Percentiles rank a stretch among this genome's conserved stretches.
These are phyloP conservation scores for Xanthorhoe spadicearia DNA, from an alignment of 2,888 invertebrate species.

Conservation along the genomic window DNA sequence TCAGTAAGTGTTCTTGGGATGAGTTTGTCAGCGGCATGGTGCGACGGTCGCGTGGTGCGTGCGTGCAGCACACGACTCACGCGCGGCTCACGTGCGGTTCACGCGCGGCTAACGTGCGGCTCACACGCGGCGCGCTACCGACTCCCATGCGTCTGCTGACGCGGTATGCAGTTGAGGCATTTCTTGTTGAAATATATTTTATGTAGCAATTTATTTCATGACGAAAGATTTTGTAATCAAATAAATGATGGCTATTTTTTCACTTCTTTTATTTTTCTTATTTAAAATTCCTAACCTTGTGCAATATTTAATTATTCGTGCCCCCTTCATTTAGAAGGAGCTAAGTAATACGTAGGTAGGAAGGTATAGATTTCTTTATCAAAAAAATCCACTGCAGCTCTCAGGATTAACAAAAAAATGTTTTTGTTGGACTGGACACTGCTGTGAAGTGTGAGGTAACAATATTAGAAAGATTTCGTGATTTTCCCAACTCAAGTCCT, in stretches of 20 bases:
- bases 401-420: too few species aligned
- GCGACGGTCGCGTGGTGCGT: constrained; percentile 17
- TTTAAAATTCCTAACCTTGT: background rate
- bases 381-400: too few species aligned
- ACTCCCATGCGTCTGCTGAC: constrained; percentile 16
- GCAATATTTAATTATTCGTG: too few species aligned
- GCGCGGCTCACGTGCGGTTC: background rate
- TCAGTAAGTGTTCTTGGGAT: constrained; percentile 57
- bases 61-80: constrained; percentile 23
- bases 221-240: constrained; percentile 81
- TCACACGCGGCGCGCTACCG: background rate
- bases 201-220: constrained; percentile 81
- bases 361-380: too few species aligned
- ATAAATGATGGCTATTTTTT: constrained; percentile 81
- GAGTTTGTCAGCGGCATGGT: constrained; percentile 43
- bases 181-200: constrained; percentile 79
- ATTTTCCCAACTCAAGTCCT: too few species aligned
- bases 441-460: too few species aligned
- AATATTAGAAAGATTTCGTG: too few species aligned
- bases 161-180: constrained; percentile 65
- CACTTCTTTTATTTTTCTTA: constrained; percentile 49
- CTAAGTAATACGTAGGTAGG: too few species aligned
- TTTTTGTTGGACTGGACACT: too few species aligned
- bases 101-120: background rate
- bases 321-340: too few species aligned